Conservation (phyloP, 1,140 invertebrate species). For the Chironomus tepperi region DNA sequence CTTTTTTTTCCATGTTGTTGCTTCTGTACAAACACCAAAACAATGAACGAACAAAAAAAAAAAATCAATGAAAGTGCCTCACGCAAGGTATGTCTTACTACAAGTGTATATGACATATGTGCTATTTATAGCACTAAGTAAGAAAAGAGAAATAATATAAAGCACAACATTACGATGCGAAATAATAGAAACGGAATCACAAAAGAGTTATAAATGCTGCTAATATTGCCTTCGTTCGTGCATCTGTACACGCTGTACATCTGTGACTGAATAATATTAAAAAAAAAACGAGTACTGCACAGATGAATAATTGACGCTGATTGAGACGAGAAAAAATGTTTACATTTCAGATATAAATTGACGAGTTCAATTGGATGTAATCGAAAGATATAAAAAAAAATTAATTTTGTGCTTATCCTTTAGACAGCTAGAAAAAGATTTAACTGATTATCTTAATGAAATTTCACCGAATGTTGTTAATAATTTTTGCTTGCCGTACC, state of each 20-base stretch:
- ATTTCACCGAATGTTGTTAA: no score
- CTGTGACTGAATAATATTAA: background rate
- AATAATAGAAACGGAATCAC: no score
- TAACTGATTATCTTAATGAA: no score
- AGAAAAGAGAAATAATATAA: background rate
- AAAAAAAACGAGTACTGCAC: background rate
- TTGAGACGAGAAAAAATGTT: background rate
- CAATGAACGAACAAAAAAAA: background rate
- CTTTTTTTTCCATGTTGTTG: background rate
- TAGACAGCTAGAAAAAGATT: no score
- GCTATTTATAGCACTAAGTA: background rate
- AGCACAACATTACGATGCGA: background rate
- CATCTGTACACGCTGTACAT: background rate
- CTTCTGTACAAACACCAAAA: background rate
- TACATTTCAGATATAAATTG: background rate
- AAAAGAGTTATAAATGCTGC: background rate
- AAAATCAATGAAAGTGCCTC: background rate
- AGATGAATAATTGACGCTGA: slow-evolving; percentile 7
- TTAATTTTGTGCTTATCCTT: no score
- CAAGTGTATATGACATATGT: slow-evolving; percentile 1
- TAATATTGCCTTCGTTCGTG: background rate
- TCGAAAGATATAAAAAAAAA: background rate
- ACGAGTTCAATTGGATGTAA: slow-evolving; percentile 7
- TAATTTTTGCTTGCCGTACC: no score
- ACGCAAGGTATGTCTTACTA: background rate